Evolutionary conservation across 2,797 vertebrate genomes (phyloP).

Genomic region (Meriones psammophilus): DNA sequence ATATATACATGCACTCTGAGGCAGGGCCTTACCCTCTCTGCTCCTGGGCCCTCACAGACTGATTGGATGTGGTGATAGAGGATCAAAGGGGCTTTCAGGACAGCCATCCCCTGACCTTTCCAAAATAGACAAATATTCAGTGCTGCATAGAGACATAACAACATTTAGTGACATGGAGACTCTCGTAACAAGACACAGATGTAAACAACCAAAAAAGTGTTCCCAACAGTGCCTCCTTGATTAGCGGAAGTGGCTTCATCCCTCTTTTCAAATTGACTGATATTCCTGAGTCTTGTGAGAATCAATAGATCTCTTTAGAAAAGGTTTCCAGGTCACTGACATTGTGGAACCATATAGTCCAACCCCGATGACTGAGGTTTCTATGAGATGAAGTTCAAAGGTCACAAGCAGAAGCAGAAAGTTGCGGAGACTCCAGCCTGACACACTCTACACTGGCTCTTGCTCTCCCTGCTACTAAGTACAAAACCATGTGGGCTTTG

Average conservation of each 20-base stretch:
- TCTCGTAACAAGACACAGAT: slow-evolving; percentile 82
- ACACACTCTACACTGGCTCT: background rate
- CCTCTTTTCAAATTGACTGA: background rate
- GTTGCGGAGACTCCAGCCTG: background rate
- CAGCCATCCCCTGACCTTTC: slow-evolving; percentile 76
- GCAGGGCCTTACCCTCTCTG: slow-evolving; percentile 37
- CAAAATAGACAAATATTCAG: slow-evolving; percentile 72
- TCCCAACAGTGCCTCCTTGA: slow-evolving; percentile 56
- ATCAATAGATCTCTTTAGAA: slow-evolving; percentile 45
- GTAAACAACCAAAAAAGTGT: slow-evolving; percentile 71
- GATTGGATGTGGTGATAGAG: slow-evolving; percentile 78
- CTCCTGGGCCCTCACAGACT: slow-evolving; percentile 45
- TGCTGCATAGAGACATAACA: slow-evolving; percentile 79
- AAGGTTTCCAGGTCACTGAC: slow-evolving; percentile 54
- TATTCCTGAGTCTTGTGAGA: slow-evolving; percentile 25
- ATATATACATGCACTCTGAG: slow-evolving; percentile 19
- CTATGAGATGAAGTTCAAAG: background rate
- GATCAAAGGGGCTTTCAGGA: slow-evolving; percentile 73
- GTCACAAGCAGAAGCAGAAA: background rate
- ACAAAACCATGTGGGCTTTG: background rate
- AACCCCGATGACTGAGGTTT: background rate
- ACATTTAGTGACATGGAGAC: slow-evolving; percentile 65
- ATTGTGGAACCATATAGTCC: background rate
- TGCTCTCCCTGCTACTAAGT: background rate
- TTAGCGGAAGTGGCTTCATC: slow-evolving; percentile 59